Conservation (phyloP, 2,888 invertebrate genomes). For the Leptopilina drosophilae region DNA sequence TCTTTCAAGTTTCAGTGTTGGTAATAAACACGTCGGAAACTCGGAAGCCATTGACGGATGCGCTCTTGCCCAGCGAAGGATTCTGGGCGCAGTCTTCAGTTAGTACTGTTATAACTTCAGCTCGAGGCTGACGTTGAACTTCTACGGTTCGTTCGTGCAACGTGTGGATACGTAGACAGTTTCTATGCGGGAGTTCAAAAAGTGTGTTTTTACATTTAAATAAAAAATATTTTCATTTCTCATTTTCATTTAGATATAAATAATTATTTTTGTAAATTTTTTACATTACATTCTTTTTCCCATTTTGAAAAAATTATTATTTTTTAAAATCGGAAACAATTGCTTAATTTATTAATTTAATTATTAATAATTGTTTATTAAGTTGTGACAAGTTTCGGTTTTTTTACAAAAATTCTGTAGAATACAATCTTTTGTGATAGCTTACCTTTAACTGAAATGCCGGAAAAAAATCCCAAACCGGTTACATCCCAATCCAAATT, state of each 20-base stretch:
- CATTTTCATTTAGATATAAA: too few relatives aligned
- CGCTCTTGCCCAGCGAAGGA: slow-evolving; percentile 30
- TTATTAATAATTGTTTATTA: too few relatives aligned
- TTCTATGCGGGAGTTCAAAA: slow-evolving; percentile 5
- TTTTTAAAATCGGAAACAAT: too few relatives aligned
- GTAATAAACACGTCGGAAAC: slow-evolving; percentile 33
- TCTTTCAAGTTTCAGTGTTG: not conserved
- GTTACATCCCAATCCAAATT: slow-evolving; percentile 6
- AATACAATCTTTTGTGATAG: too few relatives aligned
- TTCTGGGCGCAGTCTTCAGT: slow-evolving; percentile 53
- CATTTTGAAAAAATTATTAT: too few relatives aligned
- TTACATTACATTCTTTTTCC: too few relatives aligned
- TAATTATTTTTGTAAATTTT: too few relatives aligned
- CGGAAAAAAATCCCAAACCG: slow-evolving; percentile 3
- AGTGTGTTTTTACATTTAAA: not conserved
- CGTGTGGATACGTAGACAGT: slow-evolving; percentile 40
- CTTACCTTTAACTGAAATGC: not conserved
- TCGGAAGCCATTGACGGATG: slow-evolving; percentile 39
- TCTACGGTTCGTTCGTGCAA: slow-evolving; percentile 13
- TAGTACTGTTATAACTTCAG: slow-evolving; percentile 72
- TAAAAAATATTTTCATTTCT: not conserved
- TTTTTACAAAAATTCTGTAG: too few relatives aligned
- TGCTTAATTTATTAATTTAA: too few relatives aligned
- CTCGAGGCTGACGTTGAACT: slow-evolving; percentile 62
- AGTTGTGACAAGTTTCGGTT: too few relatives aligned